Base-by-base conservation (phyloP, 1,140 invertebrate genomes). In the Lithobius niger region DNA sequence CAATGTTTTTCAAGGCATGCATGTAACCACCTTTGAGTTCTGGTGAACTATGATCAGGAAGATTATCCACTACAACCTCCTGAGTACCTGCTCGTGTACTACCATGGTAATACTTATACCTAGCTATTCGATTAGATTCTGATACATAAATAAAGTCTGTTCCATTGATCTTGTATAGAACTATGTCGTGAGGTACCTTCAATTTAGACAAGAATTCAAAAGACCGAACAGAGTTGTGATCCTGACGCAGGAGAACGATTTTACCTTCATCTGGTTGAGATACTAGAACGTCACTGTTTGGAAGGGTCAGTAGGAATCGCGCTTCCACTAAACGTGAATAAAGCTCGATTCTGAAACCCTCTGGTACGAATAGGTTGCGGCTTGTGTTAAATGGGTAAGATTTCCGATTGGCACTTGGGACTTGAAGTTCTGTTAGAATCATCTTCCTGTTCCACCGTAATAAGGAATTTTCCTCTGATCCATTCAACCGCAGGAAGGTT, bases 1-100 rank as follows among this genome's bases (percentile, higher is more conserved):
- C 48, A 27, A 50, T 50, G 27, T 50, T 50, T 19, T 50, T 50
- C 6, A 50, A 27, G 13, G 22, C 13, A 19, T 50, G 48, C 3
- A 3, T 3, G 48, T 16, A 50, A 4, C 27, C 3, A 13, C 15
- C 44, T 10, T 21, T 21, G 24, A 10, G 22, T 24, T 21, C 43
- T 3, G 4, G 4, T 19, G 6, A 4, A 19, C 4, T 10, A 3
- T 19, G 6, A 21, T 10, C 4, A 4, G 48, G 48, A 50, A 50
- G 48, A 27, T 21, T 4, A 27, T 50, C 48, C 16, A 50, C 48
- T 24, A 50, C 16, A 4, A 50, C 25, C 48, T 50, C 13, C 24
- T 16, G 13, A 15, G 22, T 22, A 27, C 13, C 13, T 13, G 48
- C 27, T 50, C 13, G 3, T 19, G 10, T 50, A 26, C 4, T 16